Conservation (phyloP, 2,888 invertebrate genomes). For the Eupithecia tripunctaria region DNA sequence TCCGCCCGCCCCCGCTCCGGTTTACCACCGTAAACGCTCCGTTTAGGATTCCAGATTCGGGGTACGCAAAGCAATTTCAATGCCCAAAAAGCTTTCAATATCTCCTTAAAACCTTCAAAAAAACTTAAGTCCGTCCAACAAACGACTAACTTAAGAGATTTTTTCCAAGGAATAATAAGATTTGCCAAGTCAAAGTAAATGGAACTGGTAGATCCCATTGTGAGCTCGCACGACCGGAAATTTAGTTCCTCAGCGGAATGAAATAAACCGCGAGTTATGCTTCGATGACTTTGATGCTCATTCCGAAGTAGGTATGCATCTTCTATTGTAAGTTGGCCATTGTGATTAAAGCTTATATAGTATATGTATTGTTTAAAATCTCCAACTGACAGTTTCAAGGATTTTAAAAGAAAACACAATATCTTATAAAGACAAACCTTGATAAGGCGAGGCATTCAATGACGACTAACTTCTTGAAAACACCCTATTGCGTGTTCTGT, state of each 20-base stretch:
- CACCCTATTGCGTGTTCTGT: too few species aligned
- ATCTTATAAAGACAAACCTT: not conserved
- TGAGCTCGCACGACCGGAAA: conserved; percentile 27
- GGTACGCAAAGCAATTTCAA: not conserved
- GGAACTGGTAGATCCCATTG: conserved; percentile 19
- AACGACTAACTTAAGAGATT: conserved; percentile 17
- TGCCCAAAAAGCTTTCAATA: conserved; percentile 2
- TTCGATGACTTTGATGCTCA: not conserved
- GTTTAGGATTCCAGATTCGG: not conserved
- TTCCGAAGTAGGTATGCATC: not conserved
- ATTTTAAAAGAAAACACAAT: not conserved
- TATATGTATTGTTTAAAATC: too few species aligned
- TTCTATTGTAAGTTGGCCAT: not conserved
- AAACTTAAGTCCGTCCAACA: conserved; percentile 11
- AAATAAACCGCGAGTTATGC: conserved; percentile 8
- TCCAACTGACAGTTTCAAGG: not conserved
- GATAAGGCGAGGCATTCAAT: not conserved
- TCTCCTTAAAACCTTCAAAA: conserved; percentile 5
- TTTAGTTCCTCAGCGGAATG: conserved; percentile 20
- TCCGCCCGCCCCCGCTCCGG: not conserved
- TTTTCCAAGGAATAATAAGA: conserved; percentile 26
- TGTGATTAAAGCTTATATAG: too few species aligned
- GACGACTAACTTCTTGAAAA: not conserved
- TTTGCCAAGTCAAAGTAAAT: conserved; percentile 17
- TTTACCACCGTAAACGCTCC: not conserved